Conservation (phyloP, 2,113 vertebrate genomes). For the Peromyscus maniculatus region DNA sequence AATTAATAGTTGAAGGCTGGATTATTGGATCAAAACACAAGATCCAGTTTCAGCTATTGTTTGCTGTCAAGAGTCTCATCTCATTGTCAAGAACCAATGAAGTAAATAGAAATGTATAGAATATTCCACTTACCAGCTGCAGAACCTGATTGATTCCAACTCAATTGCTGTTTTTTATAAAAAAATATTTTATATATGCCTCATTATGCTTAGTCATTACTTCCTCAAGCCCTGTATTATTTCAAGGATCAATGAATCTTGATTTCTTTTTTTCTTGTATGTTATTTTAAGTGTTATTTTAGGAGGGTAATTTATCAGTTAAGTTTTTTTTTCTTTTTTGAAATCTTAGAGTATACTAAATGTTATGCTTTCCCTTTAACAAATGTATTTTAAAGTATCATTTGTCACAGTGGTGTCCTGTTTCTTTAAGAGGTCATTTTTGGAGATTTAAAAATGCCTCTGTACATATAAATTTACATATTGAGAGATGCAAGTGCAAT, state of each 20-base stretch:
- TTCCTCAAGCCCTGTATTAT: neutral
- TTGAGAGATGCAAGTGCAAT: slow-evolving; percentile 10
- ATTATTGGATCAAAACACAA: neutral
- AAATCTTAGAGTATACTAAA: neutral
- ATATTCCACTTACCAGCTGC: neutral
- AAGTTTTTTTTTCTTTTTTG: neutral
- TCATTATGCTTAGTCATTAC: neutral
- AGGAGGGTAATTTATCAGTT: neutral
- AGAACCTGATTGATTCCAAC: neutral
- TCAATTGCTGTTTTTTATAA: neutral
- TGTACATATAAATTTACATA: slow-evolving; percentile 27
- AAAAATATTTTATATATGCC: neutral
- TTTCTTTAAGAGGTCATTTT: slow-evolving; percentile 6
- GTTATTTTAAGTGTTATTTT: slow-evolving; percentile 22
- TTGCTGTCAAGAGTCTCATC: neutral
- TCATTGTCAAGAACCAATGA: neutral
- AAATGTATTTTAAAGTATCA: neutral
- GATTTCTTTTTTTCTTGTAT: neutral
- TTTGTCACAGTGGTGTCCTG: neutral
- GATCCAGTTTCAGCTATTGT: neutral
- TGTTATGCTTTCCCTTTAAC: neutral
- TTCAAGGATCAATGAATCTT: neutral
- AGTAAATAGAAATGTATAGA: neutral
- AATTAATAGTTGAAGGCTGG: neutral
- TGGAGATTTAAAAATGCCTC: slow-evolving; percentile 21